These are phyloP conservation scores for Acrobeloides nanus DNA, from an alignment of 2,888 invertebrate genomes.

Conservation along the genomic window DNA sequence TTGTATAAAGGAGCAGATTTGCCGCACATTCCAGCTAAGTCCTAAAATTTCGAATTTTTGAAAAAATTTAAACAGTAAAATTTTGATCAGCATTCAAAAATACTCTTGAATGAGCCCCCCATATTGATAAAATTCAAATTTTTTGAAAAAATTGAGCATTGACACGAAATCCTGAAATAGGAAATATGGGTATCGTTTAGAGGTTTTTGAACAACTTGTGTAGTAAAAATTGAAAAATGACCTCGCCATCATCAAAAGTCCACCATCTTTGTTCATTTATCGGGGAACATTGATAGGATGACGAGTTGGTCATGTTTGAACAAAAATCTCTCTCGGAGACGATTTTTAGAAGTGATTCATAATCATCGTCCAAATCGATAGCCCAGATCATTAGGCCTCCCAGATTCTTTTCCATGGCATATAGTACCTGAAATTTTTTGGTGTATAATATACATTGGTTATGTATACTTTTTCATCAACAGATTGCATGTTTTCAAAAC, in stretches of 20 bases:
- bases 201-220: too few relatives aligned
- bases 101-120: neutral
- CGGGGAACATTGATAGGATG: slow-evolving; percentile 40
- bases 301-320: slow-evolving; percentile 11
- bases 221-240: too few relatives aligned
- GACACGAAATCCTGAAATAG: too few relatives aligned
- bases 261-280: slow-evolving; percentile 50
- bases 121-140: neutral
- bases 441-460: neutral
- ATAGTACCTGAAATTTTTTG: slow-evolving; percentile 25
- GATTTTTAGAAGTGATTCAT: slow-evolving; percentile 34
- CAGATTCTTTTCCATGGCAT: slow-evolving; percentile 36
- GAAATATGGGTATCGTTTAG: too few relatives aligned
- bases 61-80: slow-evolving; percentile 1
- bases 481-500: slow-evolving; percentile 46
- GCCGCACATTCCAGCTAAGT: slow-evolving; percentile 51
- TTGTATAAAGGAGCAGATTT: slow-evolving; percentile 48
- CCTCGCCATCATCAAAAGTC: slow-evolving; percentile 48
- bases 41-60: slow-evolving; percentile 16
- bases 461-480: slow-evolving; percentile 35
- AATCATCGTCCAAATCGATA: slow-evolving; percentile 48
- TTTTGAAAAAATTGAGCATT: neutral
- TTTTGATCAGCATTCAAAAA: neutral
- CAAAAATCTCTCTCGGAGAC: slow-evolving; percentile 12
- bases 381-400: slow-evolving; percentile 53